A percentile compares a stretch with the other conserved stretches of the same genome.
Evolutionary conservation across 2,797 vertebrate species (phyloP).

Genomic region (Schizopygopsis malacanthus): DNA sequence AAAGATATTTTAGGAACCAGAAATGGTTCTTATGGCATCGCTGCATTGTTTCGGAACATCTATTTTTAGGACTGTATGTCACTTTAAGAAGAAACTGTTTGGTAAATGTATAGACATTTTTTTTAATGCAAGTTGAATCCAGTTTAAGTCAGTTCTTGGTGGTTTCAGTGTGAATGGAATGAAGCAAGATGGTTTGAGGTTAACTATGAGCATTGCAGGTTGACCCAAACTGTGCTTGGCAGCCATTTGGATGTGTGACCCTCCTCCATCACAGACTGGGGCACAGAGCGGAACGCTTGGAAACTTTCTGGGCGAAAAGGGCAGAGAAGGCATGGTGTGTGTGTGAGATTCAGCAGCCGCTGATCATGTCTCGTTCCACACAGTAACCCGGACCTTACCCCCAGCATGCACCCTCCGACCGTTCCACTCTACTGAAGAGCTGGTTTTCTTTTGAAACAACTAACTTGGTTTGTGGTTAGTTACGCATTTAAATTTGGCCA

Average conservation of each 20-base stretch:
- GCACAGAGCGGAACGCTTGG: conserved; percentile 76
- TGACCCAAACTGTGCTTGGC: conserved; percentile 67
- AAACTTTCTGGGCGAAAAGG: conserved; percentile 71
- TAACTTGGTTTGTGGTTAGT: not conserved
- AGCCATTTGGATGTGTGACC: conserved; percentile 67
- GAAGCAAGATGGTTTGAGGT: conserved; percentile 59
- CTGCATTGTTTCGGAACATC: not conserved
- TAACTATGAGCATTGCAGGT: conserved; percentile 48
- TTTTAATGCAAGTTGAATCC: conserved; percentile 31
- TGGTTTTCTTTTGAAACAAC: conserved; percentile 13
- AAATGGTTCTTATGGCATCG: not conserved
- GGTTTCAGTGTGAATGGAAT: conserved; percentile 42
- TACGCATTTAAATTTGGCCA: not conserved
- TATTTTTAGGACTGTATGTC: not conserved
- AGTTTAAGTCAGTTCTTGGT: conserved; percentile 45
- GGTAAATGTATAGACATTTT: not conserved
- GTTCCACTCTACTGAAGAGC: conserved; percentile 44
- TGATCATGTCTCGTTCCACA: conserved; percentile 87
- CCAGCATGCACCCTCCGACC: conserved; percentile 63
- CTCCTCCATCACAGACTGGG: conserved; percentile 49
- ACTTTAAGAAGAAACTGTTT: not conserved
- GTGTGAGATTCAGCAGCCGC: conserved; percentile 74
- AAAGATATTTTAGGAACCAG: not conserved
- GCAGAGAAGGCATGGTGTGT: conserved; percentile 67
- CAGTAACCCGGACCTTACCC: conserved; percentile 90